Conservation (phyloP, 2,113 vertebrate genomes). For the Planiliza haematocheilus region DNA sequence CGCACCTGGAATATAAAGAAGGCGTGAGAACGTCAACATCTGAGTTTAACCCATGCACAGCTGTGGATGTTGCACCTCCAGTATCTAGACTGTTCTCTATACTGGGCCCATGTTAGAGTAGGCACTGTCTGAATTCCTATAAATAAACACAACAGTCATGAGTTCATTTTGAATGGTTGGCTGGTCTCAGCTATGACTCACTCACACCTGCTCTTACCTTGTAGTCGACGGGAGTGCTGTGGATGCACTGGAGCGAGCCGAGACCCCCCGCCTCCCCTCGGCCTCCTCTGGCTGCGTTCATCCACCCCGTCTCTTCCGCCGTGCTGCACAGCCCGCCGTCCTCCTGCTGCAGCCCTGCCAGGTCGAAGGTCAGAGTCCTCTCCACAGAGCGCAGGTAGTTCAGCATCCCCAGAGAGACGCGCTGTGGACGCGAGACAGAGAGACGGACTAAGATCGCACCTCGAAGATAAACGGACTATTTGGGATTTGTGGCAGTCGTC, state of each 20-base stretch:
- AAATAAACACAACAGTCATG: background rate
- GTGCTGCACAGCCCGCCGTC: conserved; percentile 57
- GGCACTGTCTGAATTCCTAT: background rate
- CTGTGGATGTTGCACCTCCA: too few relatives aligned
- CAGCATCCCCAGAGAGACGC: conserved; percentile 78
- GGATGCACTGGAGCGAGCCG: conserved; percentile 55
- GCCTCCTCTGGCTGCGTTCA: conserved; percentile 77
- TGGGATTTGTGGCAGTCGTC: too few relatives aligned
- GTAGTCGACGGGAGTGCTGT: conserved; percentile 78
- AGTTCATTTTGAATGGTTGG: background rate
- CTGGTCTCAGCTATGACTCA: background rate
- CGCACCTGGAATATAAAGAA: conserved; percentile 66
- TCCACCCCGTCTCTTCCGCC: conserved; percentile 72
- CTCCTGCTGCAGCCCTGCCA: conserved; percentile 66
- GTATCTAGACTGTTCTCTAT: too few relatives aligned
- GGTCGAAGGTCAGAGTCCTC: conserved; percentile 81
- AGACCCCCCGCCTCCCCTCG: conserved; percentile 67
- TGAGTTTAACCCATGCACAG: background rate
- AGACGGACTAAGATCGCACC: accelerated
- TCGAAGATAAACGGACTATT: background rate
- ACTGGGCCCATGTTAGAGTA: too few relatives aligned
- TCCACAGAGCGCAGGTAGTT: conserved; percentile 86
- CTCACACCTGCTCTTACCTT: conserved; percentile 68
- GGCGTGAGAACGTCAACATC: background rate
- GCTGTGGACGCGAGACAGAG: conserved; percentile 44